Evolutionary conservation across 2,797 vertebrate genomes (phyloP), one percentile per base, ranked within the genome.

Genomic region (Synanceia verrucosa): DNA sequence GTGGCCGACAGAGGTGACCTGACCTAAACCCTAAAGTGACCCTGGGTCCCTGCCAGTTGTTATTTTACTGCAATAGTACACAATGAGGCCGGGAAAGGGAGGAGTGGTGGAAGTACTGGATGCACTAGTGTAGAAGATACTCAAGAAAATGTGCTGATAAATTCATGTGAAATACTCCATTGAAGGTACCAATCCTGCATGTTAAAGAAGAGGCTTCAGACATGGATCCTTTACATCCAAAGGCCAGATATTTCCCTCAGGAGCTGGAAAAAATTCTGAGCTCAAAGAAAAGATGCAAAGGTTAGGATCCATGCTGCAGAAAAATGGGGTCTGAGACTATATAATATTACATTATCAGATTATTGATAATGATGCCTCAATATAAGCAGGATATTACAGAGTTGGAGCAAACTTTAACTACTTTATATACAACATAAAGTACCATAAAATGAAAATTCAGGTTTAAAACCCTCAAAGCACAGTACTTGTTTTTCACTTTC

Each of bases 31-130:
- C 79, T 57, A 64, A 76, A 66, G 63, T 74, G 79, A 80, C 50
- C 67, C 5, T 1, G 1, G 64, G 74, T 87, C 79, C 80, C 37
- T 62, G 79, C 65, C 89, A 88, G 89, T 86, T 91, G 90, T 71
- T 79, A 48, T 70, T 68, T 58, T 37, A 66, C 53, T 58, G 62
- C 61, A 71, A 77, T 37, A 56, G 48, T 55, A 48, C 46, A 82
- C 63, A 70, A 26, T 2, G 1, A 70, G 67, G 55, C 56, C 37
- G 79, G 68, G 76, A 78, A 89, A 70, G 68, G 76, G 23, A 44
- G 2, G 8, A 39, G 41, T 0, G 36, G 53, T 12, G 33, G 41
- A 19, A 43, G n/a, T n/a, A n/a, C n/a, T n/a, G n/a, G 41, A 43
- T n/a, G 9, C 10, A 43, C 41, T 43, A 18, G 18, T 24, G 13